These are phyloP conservation scores for Linnaemya vulpina DNA, from an alignment of 2,888 invertebrate species.

Conservation along the genomic window DNA sequence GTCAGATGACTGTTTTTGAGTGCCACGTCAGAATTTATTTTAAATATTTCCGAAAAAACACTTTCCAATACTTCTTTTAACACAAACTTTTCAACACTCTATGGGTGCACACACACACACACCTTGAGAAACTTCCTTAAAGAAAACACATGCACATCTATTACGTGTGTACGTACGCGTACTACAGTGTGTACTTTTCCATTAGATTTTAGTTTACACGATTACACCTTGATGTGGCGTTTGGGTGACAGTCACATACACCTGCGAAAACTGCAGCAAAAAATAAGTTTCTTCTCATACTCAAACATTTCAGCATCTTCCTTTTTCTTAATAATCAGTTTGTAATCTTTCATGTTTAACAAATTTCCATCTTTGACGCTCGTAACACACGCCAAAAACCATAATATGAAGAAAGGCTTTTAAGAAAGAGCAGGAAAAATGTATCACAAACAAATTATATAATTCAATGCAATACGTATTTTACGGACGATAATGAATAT, in stretches of 20 bases:
- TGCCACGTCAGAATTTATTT: no score
- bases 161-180: neutral
- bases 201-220: slow-evolving; percentile 50
- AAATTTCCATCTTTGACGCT: slow-evolving; percentile 57
- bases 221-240: slow-evolving; percentile 67
- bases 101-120: slow-evolving; percentile 13
- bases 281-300: slow-evolving; percentile 6
- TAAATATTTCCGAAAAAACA: no score
- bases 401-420: neutral
- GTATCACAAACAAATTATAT: slow-evolving; percentile 66
- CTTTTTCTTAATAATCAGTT: slow-evolving; percentile 59
- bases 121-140: slow-evolving; percentile 20
- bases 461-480: slow-evolving; percentile 58
- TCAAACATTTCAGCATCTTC: slow-evolving; percentile 17
- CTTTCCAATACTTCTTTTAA: neutral
- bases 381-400: neutral
- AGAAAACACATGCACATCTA: slow-evolving; percentile 29
- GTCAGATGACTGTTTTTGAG: no score
- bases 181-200: neutral
- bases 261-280: slow-evolving; percentile 14
- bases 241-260: slow-evolving; percentile 60
- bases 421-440: slow-evolving; percentile 29
- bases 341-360: slow-evolving; percentile 63
- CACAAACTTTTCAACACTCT: neutral
- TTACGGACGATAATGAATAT: slow-evolving; percentile 51